phyloP scores from a whole-genome alignment of 92 coral and sea anemone genomes.

The Siderastrea siderea region DNA sequence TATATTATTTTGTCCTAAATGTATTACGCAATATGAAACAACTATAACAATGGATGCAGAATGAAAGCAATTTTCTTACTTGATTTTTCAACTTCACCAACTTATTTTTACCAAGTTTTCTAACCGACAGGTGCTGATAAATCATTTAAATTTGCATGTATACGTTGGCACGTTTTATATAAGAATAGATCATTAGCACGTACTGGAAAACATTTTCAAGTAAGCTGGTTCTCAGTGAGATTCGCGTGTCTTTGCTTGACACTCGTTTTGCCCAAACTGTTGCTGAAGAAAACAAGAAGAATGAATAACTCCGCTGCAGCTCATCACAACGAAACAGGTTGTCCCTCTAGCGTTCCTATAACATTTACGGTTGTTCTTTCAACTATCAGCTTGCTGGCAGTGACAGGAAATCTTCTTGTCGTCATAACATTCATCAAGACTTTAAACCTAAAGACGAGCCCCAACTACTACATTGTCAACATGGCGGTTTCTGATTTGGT shows the following conservation, averaged over 20 bases:
- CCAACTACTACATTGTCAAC: too few relatives aligned
- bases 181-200: too few relatives aligned
- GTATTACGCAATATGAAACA: too few relatives aligned
- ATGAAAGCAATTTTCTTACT: too few relatives aligned
- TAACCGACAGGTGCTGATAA: too few relatives aligned
- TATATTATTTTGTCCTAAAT: neutral
- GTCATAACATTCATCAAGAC: constrained; percentile 12
- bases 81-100: neutral
- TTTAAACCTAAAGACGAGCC: neutral
- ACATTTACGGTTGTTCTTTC: neutral
- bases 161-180: too few relatives aligned
- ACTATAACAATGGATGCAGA: too few relatives aligned
- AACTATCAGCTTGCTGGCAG: neutral
- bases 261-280: neutral
- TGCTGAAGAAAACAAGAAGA: neutral
- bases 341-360: neutral
- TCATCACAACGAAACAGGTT: neutral
- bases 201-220: neutral
- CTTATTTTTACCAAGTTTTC: too few relatives aligned
- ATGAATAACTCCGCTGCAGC: neutral
- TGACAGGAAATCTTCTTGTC: constrained; percentile 8
- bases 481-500: too few relatives aligned
- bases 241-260: neutral
- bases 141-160: too few relatives aligned
- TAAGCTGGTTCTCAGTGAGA: too few relatives aligned